phyloP scores from a whole-genome alignment of 2,797 vertebrate species.

The Pantherophis vulpinus region DNA sequence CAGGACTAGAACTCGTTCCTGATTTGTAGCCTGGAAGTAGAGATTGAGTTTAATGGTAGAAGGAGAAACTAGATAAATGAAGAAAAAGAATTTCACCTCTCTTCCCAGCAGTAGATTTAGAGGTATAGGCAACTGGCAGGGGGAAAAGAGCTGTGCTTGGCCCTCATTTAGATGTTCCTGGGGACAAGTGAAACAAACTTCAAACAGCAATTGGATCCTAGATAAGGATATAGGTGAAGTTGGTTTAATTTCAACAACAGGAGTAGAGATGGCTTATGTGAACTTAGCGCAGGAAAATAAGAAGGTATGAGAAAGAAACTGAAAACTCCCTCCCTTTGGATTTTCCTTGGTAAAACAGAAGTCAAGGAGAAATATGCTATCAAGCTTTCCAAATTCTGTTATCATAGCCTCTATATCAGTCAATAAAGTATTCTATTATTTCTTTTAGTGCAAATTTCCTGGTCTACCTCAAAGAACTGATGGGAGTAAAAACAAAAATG shows the following conservation, averaged over 20 bases:
- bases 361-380: background rate
- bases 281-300: background rate
- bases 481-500: background rate
- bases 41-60: background rate
- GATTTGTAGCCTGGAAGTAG: background rate
- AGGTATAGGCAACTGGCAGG: background rate
- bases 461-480: background rate
- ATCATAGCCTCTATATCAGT: background rate
- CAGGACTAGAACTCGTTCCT: background rate
- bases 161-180: background rate
- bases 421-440: background rate
- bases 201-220: background rate
- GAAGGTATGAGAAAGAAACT: background rate
- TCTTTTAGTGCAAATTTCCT: background rate
- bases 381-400: background rate
- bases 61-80: background rate
- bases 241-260: background rate
- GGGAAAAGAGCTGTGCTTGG: background rate
- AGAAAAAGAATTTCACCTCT: background rate
- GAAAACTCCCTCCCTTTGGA: background rate
- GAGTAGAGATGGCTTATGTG: background rate
- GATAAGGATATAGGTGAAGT: background rate
- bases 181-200: background rate
- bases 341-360: background rate
- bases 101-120: background rate